Percentiles rank a stretch among this genome's conserved stretches.
phyloP scores from a whole-genome alignment of 2,113 vertebrate species.

The Mirounga angustirostris region DNA sequence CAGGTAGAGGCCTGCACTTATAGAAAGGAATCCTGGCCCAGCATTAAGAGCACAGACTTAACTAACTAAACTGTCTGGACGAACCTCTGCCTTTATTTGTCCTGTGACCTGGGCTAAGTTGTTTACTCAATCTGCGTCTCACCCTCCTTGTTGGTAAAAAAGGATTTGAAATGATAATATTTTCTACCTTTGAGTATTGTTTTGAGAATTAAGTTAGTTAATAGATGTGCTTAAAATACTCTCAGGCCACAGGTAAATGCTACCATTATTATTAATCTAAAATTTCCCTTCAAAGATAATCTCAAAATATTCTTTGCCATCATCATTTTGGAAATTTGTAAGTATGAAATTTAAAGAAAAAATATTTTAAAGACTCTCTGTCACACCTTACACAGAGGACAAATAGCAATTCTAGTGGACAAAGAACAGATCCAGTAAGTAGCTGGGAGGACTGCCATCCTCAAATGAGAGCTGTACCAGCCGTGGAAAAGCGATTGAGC shows the following conservation, averaged over 20 bases:
- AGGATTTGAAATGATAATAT: neutral
- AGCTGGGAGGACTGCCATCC: fast-evolving
- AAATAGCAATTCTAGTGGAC: neutral
- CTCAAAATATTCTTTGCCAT: neutral
- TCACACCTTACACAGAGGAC: neutral
- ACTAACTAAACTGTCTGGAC: neutral
- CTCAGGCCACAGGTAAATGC: neutral
- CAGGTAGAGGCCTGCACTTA: neutral
- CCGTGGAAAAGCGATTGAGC: fast-evolving
- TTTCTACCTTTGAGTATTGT: neutral
- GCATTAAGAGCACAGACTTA: neutral
- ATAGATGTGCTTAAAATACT: neutral
- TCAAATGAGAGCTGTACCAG: neutral
- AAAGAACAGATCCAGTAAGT: neutral
- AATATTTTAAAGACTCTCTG: neutral
- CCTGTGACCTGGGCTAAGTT: neutral
- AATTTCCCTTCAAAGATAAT: constrained; percentile 18
- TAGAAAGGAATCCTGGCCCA: neutral
- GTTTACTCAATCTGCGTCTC: neutral
- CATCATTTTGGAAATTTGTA: neutral
- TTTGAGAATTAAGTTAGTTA: constrained; percentile 32
- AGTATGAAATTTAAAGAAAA: constrained; percentile 32
- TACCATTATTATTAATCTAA: neutral
- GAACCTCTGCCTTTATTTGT: neutral
- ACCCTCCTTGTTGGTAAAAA: neutral